These are phyloP conservation scores for Embidobia sp. DNA, from an alignment of 2,888 invertebrate species.

Conservation along the genomic window DNA sequence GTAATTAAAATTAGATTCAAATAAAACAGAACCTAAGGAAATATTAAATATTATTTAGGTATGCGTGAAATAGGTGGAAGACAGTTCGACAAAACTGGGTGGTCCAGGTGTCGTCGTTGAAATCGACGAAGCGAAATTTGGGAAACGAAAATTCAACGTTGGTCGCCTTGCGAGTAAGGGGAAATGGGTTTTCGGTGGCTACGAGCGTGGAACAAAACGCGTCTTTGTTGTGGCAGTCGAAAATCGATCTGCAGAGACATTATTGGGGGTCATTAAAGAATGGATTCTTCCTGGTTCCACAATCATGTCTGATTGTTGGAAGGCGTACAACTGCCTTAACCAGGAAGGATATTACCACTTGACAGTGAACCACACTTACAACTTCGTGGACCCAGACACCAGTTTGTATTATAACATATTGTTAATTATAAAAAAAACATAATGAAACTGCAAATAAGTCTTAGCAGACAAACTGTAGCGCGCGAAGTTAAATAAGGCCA, in stretches of 20 bases:
- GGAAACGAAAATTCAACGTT: slow-evolving; percentile 24
- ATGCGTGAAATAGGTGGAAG: neutral
- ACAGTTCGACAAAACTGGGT: slow-evolving; percentile 2
- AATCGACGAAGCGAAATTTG: slow-evolving; percentile 43
- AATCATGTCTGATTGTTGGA: neutral
- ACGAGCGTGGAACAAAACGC: neutral
- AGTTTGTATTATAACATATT: no score
- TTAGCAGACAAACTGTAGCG: no score
- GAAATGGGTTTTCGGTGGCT: slow-evolving; percentile 24
- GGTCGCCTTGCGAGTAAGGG: slow-evolving; percentile 31
- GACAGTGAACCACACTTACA: no score
- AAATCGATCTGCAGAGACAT: neutral
- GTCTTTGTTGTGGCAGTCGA: slow-evolving; percentile 6
- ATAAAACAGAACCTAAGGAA: neutral
- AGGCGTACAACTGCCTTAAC: no score
- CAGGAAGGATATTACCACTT: no score
- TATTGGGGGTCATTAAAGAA: neutral
- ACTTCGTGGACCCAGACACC: no score
- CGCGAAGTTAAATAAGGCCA: no score
- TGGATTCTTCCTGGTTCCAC: slow-evolving; percentile 10
- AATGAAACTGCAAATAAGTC: no score
- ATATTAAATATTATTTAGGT: neutral
- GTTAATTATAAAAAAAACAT: no score
- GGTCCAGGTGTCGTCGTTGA: slow-evolving; percentile 19
- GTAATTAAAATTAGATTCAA: no score